Evolutionary conservation across 2,797 vertebrate genomes (phyloP).

Genomic region (Serranus cabrilla): DNA sequence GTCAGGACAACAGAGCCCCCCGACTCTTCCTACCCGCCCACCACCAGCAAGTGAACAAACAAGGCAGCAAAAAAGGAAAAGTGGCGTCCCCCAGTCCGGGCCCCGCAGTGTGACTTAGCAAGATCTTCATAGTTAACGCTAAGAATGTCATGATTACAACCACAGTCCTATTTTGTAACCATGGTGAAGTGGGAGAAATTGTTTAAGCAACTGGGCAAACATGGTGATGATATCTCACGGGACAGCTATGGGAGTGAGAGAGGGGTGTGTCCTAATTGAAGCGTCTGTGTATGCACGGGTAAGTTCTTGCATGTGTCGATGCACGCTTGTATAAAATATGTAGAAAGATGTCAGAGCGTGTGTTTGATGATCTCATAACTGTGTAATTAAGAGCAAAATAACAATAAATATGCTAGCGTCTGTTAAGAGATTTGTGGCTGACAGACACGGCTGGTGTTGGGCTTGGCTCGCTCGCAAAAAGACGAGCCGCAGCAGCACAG

Average conservation of each 20-base stretch:
- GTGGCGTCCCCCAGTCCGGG: constrained; percentile 40
- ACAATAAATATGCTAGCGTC: constrained; percentile 18
- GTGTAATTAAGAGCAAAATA: constrained; percentile 43
- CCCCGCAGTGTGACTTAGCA: constrained; percentile 29
- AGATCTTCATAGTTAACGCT: constrained; percentile 26
- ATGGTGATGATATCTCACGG: constrained; percentile 36
- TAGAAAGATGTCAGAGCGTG: background rate
- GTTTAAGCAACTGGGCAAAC: constrained; percentile 33
- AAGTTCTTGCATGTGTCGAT: background rate
- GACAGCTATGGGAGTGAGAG: constrained; percentile 21
- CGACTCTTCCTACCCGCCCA: constrained; percentile 36
- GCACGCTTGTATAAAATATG: background rate
- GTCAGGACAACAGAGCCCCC: constrained; percentile 69
- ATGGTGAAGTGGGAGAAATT: constrained; percentile 28
- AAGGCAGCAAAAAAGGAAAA: constrained; percentile 48
- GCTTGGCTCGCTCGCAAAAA: constrained; percentile 45
- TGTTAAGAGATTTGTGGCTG: constrained; percentile 32
- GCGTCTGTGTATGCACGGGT: background rate
- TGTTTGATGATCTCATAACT: constrained; percentile 28
- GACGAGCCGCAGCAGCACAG: constrained; percentile 19
- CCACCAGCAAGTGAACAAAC: constrained; percentile 69
- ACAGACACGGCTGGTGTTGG: constrained; percentile 32
- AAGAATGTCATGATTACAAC: constrained; percentile 28
- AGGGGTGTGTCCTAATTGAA: background rate
- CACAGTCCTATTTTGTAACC: constrained; percentile 25